Percentiles rank a stretch among this genome's conserved stretches.
Evolutionary conservation across 2,888 invertebrate species (phyloP).

Genomic region (Nephrotoma flavescens): DNA sequence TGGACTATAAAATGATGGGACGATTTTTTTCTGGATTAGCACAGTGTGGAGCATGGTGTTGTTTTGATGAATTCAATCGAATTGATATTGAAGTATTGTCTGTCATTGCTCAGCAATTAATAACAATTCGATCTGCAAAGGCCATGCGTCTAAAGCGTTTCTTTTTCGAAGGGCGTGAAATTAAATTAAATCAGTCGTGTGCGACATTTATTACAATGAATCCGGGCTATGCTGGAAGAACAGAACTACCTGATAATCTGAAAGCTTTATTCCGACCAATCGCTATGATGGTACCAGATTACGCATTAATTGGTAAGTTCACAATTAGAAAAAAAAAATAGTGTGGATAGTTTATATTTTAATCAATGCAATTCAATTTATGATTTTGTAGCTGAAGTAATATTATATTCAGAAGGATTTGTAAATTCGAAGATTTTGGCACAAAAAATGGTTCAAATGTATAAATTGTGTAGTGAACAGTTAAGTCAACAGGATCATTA

Average conservation of each 20-base stretch:
- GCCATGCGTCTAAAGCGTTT: slow-evolving; percentile 51
- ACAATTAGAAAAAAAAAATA: not conserved
- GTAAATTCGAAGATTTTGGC: slow-evolving; percentile 77
- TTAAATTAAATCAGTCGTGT: slow-evolving; percentile 63
- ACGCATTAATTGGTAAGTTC: slow-evolving; percentile 46
- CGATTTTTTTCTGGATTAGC: slow-evolving; percentile 79
- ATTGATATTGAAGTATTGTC: slow-evolving; percentile 83
- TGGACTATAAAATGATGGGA: slow-evolving; percentile 51
- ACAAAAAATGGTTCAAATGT: slow-evolving; percentile 86
- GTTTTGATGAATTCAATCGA: slow-evolving; percentile 83
- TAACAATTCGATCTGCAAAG: slow-evolving; percentile 78
- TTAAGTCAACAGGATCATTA: slow-evolving; percentile 86
- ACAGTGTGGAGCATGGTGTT: slow-evolving; percentile 85
- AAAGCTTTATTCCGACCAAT: slow-evolving; percentile 78
- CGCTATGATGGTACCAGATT: slow-evolving; percentile 88
- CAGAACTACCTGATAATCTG: slow-evolving; percentile 76
- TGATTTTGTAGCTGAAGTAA: slow-evolving; percentile 54
- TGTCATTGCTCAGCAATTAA: slow-evolving; percentile 79
- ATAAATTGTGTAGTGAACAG: slow-evolving; percentile 81
- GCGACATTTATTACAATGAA: slow-evolving; percentile 88
- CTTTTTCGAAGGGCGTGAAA: slow-evolving; percentile 80
- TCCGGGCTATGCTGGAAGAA: slow-evolving; percentile 80
- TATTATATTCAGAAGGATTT: slow-evolving; percentile 82
- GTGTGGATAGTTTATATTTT: no score
- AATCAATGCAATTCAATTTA: not conserved